Evolutionary conservation across 1,140 invertebrate species (phyloP).

Genomic region (Caenorhabditis brenneri): DNA sequence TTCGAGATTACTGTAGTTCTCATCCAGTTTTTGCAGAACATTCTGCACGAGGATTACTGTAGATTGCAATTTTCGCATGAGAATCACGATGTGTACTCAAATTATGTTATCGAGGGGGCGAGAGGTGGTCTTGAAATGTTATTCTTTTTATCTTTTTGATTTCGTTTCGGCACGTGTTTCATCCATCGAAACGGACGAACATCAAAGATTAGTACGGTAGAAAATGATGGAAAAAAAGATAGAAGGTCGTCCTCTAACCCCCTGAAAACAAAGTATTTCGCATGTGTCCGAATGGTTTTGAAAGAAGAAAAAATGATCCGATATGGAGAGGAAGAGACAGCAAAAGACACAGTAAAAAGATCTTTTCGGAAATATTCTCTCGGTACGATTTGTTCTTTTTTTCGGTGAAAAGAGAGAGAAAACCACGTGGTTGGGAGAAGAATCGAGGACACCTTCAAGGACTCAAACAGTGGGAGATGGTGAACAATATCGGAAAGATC

Average conservation of each 20-base stretch:
- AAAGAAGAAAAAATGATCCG: neutral
- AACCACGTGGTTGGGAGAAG: neutral
- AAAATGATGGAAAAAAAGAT: neutral
- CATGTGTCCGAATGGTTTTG: neutral
- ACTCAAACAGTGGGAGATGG: neutral
- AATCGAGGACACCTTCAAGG: slow-evolving; percentile 20
- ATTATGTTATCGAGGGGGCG: neutral
- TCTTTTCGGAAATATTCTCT: neutral
- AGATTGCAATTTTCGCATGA: neutral
- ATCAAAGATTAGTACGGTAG: slow-evolving; percentile 17
- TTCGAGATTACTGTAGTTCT: neutral
- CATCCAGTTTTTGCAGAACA: neutral
- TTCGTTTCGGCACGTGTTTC: slow-evolving; percentile 4
- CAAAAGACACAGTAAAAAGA: neutral
- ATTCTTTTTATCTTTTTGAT: slow-evolving; percentile 22
- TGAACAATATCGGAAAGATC: no score
- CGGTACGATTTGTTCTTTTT: slow-evolving; percentile 8
- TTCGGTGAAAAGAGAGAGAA: neutral
- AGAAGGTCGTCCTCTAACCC: neutral
- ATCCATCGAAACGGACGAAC: slow-evolving; percentile 18
- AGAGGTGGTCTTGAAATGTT: neutral
- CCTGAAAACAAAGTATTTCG: neutral
- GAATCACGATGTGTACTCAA: slow-evolving; percentile 16
- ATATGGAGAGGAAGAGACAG: neutral
- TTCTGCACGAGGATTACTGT: neutral